phyloP scores from a whole-genome alignment of 1,140 invertebrate genomes.

The Anagrus nilaparvatae region DNA sequence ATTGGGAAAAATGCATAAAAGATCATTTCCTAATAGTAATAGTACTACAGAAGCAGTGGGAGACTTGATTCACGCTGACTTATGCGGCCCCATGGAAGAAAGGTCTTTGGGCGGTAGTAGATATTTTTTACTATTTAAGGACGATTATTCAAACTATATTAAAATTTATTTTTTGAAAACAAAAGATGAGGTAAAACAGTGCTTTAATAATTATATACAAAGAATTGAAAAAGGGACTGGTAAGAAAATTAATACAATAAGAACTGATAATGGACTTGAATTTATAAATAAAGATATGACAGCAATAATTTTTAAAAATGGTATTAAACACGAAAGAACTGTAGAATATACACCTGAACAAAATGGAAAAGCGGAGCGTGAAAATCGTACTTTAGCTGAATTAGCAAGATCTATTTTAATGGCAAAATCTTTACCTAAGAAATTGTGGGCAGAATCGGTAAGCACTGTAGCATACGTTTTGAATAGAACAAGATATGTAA shows the following conservation, averaged over 20 bases:
- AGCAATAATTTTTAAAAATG: constrained; percentile 32
- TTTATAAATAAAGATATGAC: constrained; percentile 32
- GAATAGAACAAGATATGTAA: too few species aligned
- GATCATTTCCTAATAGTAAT: constrained; percentile 21
- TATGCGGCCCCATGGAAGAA: constrained; percentile 36
- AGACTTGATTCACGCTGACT: constrained; percentile 35
- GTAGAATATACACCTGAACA: constrained; percentile 17
- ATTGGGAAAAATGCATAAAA: constrained; percentile 28
- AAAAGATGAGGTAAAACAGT: constrained; percentile 32
- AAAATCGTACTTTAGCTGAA: constrained; percentile 31
- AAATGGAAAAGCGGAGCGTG: constrained; percentile 13
- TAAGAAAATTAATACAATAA: constrained; percentile 29
- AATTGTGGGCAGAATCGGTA: constrained; percentile 17
- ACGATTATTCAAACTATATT: constrained; percentile 32
- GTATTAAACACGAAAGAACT: constrained; percentile 16
- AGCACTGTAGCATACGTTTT: constrained; percentile 11
- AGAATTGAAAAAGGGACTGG: constrained; percentile 27
- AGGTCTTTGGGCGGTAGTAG: constrained; percentile 23
- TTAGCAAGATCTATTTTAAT: constrained; percentile 23
- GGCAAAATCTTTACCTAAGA: constrained; percentile 11
- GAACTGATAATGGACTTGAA: constrained; percentile 39
- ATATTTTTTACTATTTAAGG: constrained; percentile 33
- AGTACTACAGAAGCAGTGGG: constrained; percentile 17
- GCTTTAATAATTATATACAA: too few species aligned
- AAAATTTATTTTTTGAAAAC: constrained; percentile 30